Base-by-base conservation (phyloP, 2,797 vertebrate genomes). In the Tinamus major region DNA sequence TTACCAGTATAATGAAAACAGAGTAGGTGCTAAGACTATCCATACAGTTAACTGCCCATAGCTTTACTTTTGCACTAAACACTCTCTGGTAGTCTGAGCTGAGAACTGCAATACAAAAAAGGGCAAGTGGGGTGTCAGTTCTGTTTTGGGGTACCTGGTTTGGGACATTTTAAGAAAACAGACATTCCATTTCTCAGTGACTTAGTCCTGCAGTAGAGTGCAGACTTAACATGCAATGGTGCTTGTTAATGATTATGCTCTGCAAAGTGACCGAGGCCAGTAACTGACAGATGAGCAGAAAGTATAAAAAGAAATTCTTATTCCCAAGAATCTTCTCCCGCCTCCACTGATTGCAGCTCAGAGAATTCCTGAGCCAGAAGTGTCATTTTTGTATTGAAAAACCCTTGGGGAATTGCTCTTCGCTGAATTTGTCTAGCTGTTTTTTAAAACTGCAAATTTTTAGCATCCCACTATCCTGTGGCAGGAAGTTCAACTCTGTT, bases 1-100 rank as follows among this genome's bases (percentile, higher is more conserved):
- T 72, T 39, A 33, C 26, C 33, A 31, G 14, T 31, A 21, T 17
- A 76, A 51, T 23, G 26, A 88, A 74, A 70, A 35, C 0, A 5
- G 24, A 92, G 41, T n/a, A 41, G 64, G 18, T 56, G 64, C 42
- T 62, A 63, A 41, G 56, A 7, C 41, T 24, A 10, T 27, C 35
- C 1, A 0, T 10, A 35, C 18, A 56, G 35, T 39, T 74, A 82
- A 41, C 1, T 10, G 64, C 19, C 24, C 41, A 8, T 18, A n/a
- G 84, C 1, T 3, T 77, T 65, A 10, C 39, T 88, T 7, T 37
- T 90, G 48, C 44, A 46, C 0, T 0, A 65, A 69, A 33, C 16
- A 51, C 35, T 80, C 18, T 56, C 59, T 85, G n/a, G 4, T 61
- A 23, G 26, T 59, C 13, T 56, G 19, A n/a, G 29, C 9, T 48